Evolutionary conservation across 2,888 invertebrate genomes (phyloP), one percentile per base, ranked within the genome.

Genomic region (Euplagia quadripunctaria): DNA sequence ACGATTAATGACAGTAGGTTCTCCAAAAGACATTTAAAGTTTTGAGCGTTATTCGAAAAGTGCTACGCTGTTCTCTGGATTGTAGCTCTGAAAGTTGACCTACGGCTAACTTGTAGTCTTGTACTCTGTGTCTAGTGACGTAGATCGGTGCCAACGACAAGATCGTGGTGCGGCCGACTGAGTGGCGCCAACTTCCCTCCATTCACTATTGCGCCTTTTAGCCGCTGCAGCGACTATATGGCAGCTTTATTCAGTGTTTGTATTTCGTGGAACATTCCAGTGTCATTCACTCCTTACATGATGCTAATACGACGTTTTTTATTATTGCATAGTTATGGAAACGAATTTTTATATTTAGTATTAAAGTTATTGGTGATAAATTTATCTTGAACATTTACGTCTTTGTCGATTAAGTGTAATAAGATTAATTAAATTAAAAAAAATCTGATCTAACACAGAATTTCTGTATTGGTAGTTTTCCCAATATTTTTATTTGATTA

Each of bases 121-220:
- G 43, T 76, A 41, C 5, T 46, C 76, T 75, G 68, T 68, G 77
- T 52, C 42, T 64, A 71, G 78, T 74, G 79, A 79, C 74, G 79
- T 75, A 86, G 84, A 90, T 90, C 84, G 87, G 85, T 88, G 90
- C 86, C 89, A 87, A 80, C 85, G 86, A 87, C 83, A 83, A 87
- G 84, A 86, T 85, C 85, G 82, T 81, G 80, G 80, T 80, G 80
- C 81, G 78, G 82, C 82, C 89, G 90, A 86, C 89, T 70, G 81
- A 81, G 83, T 85, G 90, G 90, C 90, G 90, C 90, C 90, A 79
- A 78, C 82, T 83, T 85, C 85, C 85, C 87, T 85, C 74, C 83
- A 77, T 83, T 77, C 78, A 79, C 63, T 42, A 64, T 69, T 52
- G 64, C 71, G 76, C 68, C 82, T 70, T 76, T 74, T 67, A 85